Base-by-base conservation (phyloP, 2,113 vertebrate genomes). In the Cephalopterus ornatus region DNA sequence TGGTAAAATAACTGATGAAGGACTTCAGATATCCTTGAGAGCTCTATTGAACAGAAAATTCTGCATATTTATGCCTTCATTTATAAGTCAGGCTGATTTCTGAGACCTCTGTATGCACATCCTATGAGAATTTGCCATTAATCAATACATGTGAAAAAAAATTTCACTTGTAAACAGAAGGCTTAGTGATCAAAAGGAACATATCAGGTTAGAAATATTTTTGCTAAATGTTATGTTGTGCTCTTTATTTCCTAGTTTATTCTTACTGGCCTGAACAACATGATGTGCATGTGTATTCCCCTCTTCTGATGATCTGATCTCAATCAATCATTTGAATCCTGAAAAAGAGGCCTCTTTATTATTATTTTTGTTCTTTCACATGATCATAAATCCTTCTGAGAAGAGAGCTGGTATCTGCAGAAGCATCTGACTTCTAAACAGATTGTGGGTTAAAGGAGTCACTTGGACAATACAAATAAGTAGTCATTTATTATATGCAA, bases 401-500 rank as follows among this genome's bases (percentile, higher is more conserved):
- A 58, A 92, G 68, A 52, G 65, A 92, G 13, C 37, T 85, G 42
- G 15, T 93, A 86, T 93, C 75, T 92, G 50, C 83, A 61, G 81
- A 92, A 86, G 55, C 83, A 94, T 97, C 88, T 94, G 93, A 97
- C 80, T 91, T 92, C 83, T 81, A 62, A 96, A 89, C 61, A 96
- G 88, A 87, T 87, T 94, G 83, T 1, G 9, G 66, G 70, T 92
- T 96, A 94, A 91, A 87, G 70, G 44, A 92, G 88, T 91, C 3
- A 5, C 66, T 86, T 7, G 61, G 93, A 92, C 88, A 96, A 94
- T 85, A 91, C 44, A 93, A 92, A 61, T 95, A 93, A 96, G 53
- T 66, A 93, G 80, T 93, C 67, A 91, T 95, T 96, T 94, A 95
- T 96, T 96, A 95, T 94, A 97, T 94, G 93, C 77, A 95, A 96